These are phyloP conservation scores for Phenacoccus solenopsis DNA, from an alignment of 1,140 invertebrate genomes.

Conservation along the genomic window DNA sequence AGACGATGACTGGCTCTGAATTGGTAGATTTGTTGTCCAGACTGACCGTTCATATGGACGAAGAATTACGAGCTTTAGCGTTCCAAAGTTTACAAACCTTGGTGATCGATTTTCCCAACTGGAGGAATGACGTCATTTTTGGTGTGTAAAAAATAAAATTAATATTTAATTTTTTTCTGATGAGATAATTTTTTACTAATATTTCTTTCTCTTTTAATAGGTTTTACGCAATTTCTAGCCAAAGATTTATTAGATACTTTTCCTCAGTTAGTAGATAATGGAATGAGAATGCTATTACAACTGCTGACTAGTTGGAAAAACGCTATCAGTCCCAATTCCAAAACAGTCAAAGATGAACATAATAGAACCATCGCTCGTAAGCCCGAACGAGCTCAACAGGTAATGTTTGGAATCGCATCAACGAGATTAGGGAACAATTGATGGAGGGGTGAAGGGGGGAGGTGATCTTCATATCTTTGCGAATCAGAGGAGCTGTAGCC, in stretches of 20 bases:
- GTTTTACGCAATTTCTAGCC: slow-evolving; percentile 88
- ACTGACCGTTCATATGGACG: slow-evolving; percentile 86
- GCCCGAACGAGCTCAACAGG: slow-evolving; percentile 18
- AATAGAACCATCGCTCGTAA: slow-evolving; percentile 17
- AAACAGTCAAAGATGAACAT: slow-evolving; percentile 6
- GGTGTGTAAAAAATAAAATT: no score
- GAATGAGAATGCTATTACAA: slow-evolving; percentile 84
- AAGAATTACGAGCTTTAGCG: slow-evolving; percentile 76
- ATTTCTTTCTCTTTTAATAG: slow-evolving; percentile 33
- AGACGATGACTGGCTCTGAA: slow-evolving; percentile 87
- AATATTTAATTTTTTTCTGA: no score
- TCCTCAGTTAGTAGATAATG: slow-evolving; percentile 81
- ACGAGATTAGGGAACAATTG: slow-evolving; percentile 8
- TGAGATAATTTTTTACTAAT: no score
- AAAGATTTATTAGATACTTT: slow-evolving; percentile 84
- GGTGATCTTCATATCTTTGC: no score
- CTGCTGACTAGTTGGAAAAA: slow-evolving; percentile 87
- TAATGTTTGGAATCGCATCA: not conserved
- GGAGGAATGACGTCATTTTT: slow-evolving; percentile 88
- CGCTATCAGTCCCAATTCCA: slow-evolving; percentile 38
- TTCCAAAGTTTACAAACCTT: slow-evolving; percentile 94
- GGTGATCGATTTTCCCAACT: slow-evolving; percentile 89
- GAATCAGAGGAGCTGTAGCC: no score
- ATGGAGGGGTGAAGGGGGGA: no score
- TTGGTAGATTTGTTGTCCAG: slow-evolving; percentile 83